Conservation (phyloP, 2,888 invertebrate genomes). For the Molorchus minor region DNA sequence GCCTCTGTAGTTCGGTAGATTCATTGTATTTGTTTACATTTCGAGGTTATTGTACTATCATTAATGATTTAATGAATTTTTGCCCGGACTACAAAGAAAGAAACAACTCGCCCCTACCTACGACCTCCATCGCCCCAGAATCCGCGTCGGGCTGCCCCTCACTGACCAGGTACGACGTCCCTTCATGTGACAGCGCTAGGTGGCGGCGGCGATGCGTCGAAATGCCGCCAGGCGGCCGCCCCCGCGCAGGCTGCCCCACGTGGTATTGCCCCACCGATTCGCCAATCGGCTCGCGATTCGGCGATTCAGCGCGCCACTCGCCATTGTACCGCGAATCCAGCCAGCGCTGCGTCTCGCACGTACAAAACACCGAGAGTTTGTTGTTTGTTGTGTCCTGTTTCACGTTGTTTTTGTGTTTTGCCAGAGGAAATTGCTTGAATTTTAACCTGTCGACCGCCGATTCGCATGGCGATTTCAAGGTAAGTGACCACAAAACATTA, state of each 20-base stretch:
- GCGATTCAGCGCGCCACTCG: constrained; percentile 47
- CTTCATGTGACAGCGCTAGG: constrained; percentile 46
- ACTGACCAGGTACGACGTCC: constrained; percentile 55
- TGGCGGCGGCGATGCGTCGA: constrained; percentile 43
- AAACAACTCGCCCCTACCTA: neutral
- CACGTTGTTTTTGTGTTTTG: constrained; percentile 23
- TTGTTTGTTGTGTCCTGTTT: constrained; percentile 38
- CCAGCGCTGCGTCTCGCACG: constrained; percentile 39
- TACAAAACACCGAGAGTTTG: constrained; percentile 34
- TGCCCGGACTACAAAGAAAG: neutral
- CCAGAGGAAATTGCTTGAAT: constrained; percentile 12
- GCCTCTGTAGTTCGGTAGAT: too few relatives aligned
- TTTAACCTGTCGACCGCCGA: neutral
- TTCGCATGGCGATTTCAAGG: constrained; percentile 56
- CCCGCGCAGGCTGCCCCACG: constrained; percentile 54
- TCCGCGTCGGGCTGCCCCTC: constrained; percentile 47
- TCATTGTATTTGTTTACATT: too few relatives aligned
- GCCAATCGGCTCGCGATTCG: constrained; percentile 44
- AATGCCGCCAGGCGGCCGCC: constrained; percentile 17
- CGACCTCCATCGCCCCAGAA: constrained; percentile 27
- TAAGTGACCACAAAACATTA: constrained; percentile 35
- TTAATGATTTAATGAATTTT: too few relatives aligned
- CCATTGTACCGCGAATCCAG: constrained; percentile 53
- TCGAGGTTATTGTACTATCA: too few relatives aligned
- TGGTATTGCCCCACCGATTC: constrained; percentile 50